Evolutionary conservation across 2,797 vertebrate species (phyloP).

Genomic region (Decapterus maruadsi): DNA sequence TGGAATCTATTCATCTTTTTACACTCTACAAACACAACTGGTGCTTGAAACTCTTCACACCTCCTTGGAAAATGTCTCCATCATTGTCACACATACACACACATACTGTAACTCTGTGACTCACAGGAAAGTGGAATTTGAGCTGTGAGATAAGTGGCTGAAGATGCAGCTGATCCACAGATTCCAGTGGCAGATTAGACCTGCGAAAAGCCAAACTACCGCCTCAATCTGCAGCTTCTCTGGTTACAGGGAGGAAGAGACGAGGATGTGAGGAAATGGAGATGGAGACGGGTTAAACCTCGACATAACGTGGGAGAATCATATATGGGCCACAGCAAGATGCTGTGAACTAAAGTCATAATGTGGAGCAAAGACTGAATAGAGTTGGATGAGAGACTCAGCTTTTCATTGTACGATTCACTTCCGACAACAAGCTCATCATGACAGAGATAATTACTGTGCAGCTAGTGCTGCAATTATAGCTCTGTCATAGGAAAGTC

Average conservation of each 20-base stretch:
- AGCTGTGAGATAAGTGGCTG: slow-evolving; percentile 26
- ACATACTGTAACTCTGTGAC: not conserved
- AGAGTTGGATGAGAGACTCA: not conserved
- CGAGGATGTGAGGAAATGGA: slow-evolving; percentile 5
- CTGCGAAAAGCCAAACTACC: slow-evolving; percentile 29
- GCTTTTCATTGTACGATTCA: not conserved
- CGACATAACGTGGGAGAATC: not conserved
- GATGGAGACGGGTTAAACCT: not conserved
- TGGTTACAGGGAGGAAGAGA: slow-evolving; percentile 29
- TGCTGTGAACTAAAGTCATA: not conserved
- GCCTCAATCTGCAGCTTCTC: slow-evolving; percentile 16
- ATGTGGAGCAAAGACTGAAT: not conserved
- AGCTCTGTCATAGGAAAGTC: not conserved
- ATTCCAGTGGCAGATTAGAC: slow-evolving; percentile 62
- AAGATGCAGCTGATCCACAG: slow-evolving; percentile 42
- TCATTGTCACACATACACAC: not conserved
- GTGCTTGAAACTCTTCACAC: not conserved
- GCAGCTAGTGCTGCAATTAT: not conserved
- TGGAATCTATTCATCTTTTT: slow-evolving; percentile 67
- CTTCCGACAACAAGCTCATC: not conserved
- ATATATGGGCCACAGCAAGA: not conserved
- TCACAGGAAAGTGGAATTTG: slow-evolving; percentile 22
- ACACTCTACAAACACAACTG: not conserved
- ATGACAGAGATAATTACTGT: not conserved
- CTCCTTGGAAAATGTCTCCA: not conserved